Conservation (phyloP, 2,888 invertebrate genomes). For the Hirtodrosophila alboralis region DNA sequence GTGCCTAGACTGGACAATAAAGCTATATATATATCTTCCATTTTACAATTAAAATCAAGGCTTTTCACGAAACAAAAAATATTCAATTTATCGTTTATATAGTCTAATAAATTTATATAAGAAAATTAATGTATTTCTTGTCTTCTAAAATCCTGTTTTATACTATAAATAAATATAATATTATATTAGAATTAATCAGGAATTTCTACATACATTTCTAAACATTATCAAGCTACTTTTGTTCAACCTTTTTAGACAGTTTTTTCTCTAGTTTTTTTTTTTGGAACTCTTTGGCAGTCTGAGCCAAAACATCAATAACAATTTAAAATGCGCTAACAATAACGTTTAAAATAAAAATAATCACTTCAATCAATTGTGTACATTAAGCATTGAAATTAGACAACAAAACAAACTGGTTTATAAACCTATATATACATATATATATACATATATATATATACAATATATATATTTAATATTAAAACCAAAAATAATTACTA, state of each 20-base stretch:
- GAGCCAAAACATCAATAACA: constrained; percentile 17
- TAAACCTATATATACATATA: constrained; percentile 32
- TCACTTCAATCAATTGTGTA: constrained; percentile 69
- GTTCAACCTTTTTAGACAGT: too few species aligned
- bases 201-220: neutral
- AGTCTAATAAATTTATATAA: too few species aligned
- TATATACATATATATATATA: constrained; percentile 4
- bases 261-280: neutral
- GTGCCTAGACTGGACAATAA: too few species aligned
- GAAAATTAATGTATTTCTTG: too few species aligned
- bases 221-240: neutral
- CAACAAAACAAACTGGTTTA: constrained; percentile 67
- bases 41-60: too few species aligned
- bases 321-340: constrained; percentile 28
- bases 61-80: too few species aligned
- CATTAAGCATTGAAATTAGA: constrained; percentile 71
- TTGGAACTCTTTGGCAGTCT: constrained; percentile 5
- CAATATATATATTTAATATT: constrained; percentile 54
- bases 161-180: too few species aligned
- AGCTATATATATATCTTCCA: too few species aligned
- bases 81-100: too few species aligned
- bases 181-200: too few species aligned
- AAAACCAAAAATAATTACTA: constrained; percentile 68
- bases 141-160: too few species aligned
- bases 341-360: constrained; percentile 55